These are phyloP conservation scores for Centrocercus urophasianus DNA, from an alignment of 2,113 vertebrate genomes.

Conservation along the genomic window DNA sequence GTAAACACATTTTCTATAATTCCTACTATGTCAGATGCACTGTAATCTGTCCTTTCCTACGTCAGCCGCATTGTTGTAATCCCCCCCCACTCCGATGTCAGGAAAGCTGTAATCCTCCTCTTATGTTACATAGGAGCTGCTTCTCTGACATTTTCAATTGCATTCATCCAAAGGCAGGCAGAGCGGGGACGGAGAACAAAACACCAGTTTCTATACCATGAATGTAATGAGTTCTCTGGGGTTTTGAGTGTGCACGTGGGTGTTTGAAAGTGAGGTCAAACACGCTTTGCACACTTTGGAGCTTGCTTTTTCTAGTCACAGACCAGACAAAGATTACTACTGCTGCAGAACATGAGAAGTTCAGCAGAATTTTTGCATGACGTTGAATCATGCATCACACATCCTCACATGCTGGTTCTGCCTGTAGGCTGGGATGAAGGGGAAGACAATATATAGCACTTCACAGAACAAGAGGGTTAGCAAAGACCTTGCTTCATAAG, in stretches of 20 bases:
- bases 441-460: not conserved
- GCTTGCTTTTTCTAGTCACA: not conserved
- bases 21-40: slow-evolving; percentile 57
- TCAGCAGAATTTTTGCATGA: slow-evolving; percentile 11
- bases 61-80: slow-evolving; percentile 67
- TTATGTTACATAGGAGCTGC: slow-evolving; percentile 16
- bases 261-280: not conserved
- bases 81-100: slow-evolving; percentile 11
- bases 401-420: not conserved
- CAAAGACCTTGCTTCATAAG: not conserved
- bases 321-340: not conserved
- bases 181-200: not conserved
- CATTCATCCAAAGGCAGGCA: not conserved
- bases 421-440: not conserved
- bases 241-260: not conserved
- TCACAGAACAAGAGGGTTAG: not conserved
- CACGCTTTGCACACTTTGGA: not conserved
- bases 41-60: slow-evolving; percentile 41
- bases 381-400: not conserved
- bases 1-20: slow-evolving; percentile 53
- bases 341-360: not conserved
- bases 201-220: not conserved
- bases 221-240: not conserved
- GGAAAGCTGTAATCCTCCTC: slow-evolving; percentile 56
- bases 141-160: slow-evolving; percentile 47